Conservation (phyloP, 2,888 invertebrate genomes). For the Serripes groenlandicus region DNA sequence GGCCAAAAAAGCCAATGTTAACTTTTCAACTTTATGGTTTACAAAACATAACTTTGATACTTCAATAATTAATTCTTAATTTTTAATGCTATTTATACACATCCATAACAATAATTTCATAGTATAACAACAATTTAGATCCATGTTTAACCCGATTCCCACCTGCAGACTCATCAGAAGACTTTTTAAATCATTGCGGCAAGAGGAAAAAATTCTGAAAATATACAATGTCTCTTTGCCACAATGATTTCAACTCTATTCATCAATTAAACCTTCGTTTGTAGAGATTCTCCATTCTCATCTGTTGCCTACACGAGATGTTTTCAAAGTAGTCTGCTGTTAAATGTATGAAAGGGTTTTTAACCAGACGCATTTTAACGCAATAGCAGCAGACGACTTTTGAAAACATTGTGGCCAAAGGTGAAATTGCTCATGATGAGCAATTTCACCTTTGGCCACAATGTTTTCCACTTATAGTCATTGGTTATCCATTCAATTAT, state of each 20-base stretch:
- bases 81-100: constrained; percentile 7
- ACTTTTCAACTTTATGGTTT: too few relatives aligned
- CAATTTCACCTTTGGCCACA: not conserved
- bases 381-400: not conserved
- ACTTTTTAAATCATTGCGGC: not conserved
- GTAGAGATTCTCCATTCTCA: not conserved
- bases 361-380: too few relatives aligned
- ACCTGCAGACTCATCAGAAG: not conserved
- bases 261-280: not conserved
- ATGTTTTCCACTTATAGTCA: not conserved
- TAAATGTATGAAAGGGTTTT: too few relatives aligned
- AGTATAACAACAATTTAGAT: not conserved
- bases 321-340: too few relatives aligned
- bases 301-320: too few relatives aligned
- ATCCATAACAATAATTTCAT: constrained; percentile 1
- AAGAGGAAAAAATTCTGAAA: not conserved
- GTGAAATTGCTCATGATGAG: not conserved
- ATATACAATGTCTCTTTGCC: not conserved
- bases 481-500: too few relatives aligned
- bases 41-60: too few relatives aligned
- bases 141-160: not conserved
- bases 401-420: not conserved
- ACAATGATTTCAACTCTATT: not conserved
- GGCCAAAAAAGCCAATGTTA: not conserved
- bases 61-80: too few relatives aligned